Evolutionary conservation across 2,888 invertebrate genomes (phyloP), one percentile per base, ranked within the genome.

Genomic region (Neelides folsomi): DNA sequence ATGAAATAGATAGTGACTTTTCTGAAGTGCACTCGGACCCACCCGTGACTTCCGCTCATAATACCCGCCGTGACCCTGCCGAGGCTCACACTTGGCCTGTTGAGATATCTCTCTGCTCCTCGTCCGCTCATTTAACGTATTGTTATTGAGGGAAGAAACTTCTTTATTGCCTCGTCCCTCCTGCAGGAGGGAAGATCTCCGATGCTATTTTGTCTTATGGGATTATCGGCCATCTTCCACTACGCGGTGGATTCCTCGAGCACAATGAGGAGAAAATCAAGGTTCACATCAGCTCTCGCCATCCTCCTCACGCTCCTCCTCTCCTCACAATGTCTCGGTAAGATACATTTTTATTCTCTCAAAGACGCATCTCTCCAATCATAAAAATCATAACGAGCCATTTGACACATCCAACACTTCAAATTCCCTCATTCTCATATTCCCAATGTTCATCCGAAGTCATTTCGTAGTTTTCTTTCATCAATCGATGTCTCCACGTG

Each of bases 271-370:
- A 55, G 49, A 48, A 55, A 59, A 56, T 60, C 55, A 47, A 55
- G 58, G 48, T 51, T 63, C 48, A 53, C 60, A 49, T 59, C 59
- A 46, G 54, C 55, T 49, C 55, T 63, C 52, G 57, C 56, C 49
- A 60, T 60, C 51, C 53, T 63, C 49, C 59, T 60, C 49, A 56
- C 60, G 16, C 56, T 63, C 48, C 55, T 59, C 47, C 53, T 63
- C 44, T 59, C 63, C 46, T 60, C 63, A 49, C 56, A 62, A 47
- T 63, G 63, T 54, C 63, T 59, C 53, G 60, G 63, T 63, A 60
- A 63, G 63, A 36, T 9, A 10, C 19, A 36, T 7, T 37, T 34
- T 34, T 15, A n/a, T 13, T 15, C 39, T n/a, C 39, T 13, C 13
- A 39, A 15, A 39, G 4, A 5, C 39, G n/a, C 39, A 13, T 39